Base-by-base conservation (phyloP, 2,888 invertebrate species). In the Tetragnatha montana region DNA sequence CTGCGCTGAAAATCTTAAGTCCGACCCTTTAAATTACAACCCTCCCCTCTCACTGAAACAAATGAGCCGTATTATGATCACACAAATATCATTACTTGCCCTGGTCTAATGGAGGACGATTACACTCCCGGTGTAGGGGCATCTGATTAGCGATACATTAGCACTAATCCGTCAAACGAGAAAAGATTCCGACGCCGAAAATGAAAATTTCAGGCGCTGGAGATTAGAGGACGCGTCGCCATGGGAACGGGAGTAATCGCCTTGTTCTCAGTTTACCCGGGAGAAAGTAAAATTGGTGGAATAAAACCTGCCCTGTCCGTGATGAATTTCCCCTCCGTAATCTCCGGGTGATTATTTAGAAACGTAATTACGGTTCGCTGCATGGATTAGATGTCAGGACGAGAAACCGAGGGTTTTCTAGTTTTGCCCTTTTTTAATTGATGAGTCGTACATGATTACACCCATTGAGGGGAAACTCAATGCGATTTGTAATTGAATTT, bases 71-170 rank as follows among this genome's bases (percentile, higher is more conserved):
- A 82, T 82, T 71, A 74, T 60, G 35, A 82, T 74, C 82, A 4
- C 35, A 74, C 74, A 50, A 74, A 74, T 49, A 50, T 21, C 80
- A 80, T 80, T 80, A 80, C 80, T 22, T 71, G 71, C 73, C 50
- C n/a, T 12, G 73, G 71, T 21, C 17, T 21, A 14, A 51, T 21
- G 73, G 73, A 49, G 47, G 35, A 19, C 22, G 19, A 14, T 22
- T 73, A 70, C 12, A 51, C 35, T 79, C 22, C 85, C 78, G 69
- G 50, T 69, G 35, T 35, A 35, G 35, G n/a, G 35, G 49, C 81
- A 81, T 87, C 81, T 87, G 87, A 87, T 87, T 87, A 87, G 76
- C 49, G 35, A 81, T 87, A 87, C 81, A 87, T 87, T 87, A 81
- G 51, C 80, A n/a, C 49, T 76, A 81, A 75, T 87, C 87, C 75